Evolutionary conservation across 2,113 vertebrate species (phyloP), one percentile per base, ranked within the genome.

Genomic region (Archilochus colubris): DNA sequence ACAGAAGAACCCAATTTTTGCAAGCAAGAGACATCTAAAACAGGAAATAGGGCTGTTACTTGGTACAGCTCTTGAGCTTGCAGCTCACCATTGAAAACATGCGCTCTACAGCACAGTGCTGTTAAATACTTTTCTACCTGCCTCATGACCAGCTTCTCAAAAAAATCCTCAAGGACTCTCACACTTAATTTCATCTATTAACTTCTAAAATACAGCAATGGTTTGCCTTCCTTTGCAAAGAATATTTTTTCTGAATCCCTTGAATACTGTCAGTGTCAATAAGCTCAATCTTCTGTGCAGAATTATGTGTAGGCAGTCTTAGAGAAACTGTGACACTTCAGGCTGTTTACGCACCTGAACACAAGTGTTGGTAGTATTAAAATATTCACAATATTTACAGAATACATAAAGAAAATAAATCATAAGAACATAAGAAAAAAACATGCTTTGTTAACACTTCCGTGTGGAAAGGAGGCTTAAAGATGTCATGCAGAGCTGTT

Each of bases 341-440:
- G 61, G 25, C 15, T 82, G 72, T 54, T 89, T 79, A 74, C 40
- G 43, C 9, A 62, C 15, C 51, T 67, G 46, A 67, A 43, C 59
- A 55, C 18, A 85, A 85, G 6, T 5, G 1, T 9, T 53, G 67
- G 40, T 20, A 85, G 67, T 25, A 82, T 36, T 79, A n/a, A 87
- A 82, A 31, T 69, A 76, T 30, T 64, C 55, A 80, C 11, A 80
- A 30, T 89, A 91, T 82, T 94, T 88, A 57, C 61, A 66, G 50
- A 88, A 89, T 66, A 94, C 28, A 64, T 17, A 46, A 58, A 63
- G 55, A 91, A 88, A 92, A 69, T 62, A 3, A 85, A 76, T 89
- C 61, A 17, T 27, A 91, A 61, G 31, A 80, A 82, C 70, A 93
- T 22, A 82, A 96, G 88, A 94, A 14, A 93, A 94, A 91, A 76